Evolutionary conservation across 2,113 vertebrate species (phyloP), one percentile per base, ranked within the genome.

Genomic region (Sceloporus undulatus): DNA sequence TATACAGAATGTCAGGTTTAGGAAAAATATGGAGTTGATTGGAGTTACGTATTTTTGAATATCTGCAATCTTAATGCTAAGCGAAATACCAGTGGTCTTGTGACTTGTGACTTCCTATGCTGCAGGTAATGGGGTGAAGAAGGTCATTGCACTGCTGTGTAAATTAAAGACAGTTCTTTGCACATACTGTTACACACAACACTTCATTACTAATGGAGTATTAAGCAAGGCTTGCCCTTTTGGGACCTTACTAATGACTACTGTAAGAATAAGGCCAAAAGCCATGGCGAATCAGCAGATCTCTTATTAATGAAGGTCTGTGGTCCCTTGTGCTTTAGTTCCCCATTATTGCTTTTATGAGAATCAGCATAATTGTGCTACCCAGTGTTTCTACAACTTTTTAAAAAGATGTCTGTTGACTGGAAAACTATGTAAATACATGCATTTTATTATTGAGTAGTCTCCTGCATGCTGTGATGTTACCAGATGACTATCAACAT

Each of bases 211-310:
- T 83, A 83, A 88, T 88, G 59, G 80, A 68, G 59, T 77, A 88
- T 88, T 83, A 83, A 88, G 42, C 62, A 77, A 68, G 68, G 42
- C 80, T 83, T 70, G 87, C 80, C 73, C 87, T 88, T 88, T 84
- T 66, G 62, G 38, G 73, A 88, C 87, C 87, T 88, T 83, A 83
- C 87, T 88, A 88, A 88, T 88, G 80, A 77, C 62, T 88, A 70
- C n/a, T 88, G 11, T 54, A 77, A 68, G 81, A 83, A 88, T 68
- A 83, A 83, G 62, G 80, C 87, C 73, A 88, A 83, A 88, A 88
- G 80, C 42, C 80, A 78, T 68, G 74, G 74, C 83, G 87, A 83
- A 27, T 88, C 87, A 88, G 87, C 80, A 13, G 62, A 77, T 54
- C 59, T 77, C 21, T 74, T 77, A 83, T 83, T 88, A 88, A 83